Percentiles rank a stretch among this genome's conserved stretches.
Conservation (phyloP, 2,797 vertebrate genomes). For the Malacoctenus gilli region DNA sequence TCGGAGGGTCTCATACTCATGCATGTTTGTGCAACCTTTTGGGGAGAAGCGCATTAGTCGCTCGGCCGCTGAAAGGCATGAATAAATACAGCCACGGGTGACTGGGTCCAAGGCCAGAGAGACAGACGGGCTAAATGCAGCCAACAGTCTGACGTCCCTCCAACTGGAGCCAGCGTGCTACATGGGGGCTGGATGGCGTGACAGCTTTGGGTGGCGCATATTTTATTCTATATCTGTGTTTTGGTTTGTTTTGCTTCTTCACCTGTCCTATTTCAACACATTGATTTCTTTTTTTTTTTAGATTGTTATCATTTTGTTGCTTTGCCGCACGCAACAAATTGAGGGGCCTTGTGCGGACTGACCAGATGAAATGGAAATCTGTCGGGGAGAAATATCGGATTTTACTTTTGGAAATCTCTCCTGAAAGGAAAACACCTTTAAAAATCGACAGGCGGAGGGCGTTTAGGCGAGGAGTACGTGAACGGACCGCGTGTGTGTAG, state of each 20-base stretch:
- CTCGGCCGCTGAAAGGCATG: constrained; percentile 52
- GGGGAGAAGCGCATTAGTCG: constrained; percentile 51
- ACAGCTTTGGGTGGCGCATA: constrained; percentile 11
- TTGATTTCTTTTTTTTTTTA: constrained; percentile 1
- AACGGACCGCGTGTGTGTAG: constrained; percentile 14
- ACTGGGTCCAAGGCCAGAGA: constrained; percentile 47
- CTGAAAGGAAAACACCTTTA: constrained; percentile 28
- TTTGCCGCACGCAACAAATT: too few species aligned
- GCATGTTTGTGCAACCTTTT: constrained; percentile 46
- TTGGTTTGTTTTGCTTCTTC: constrained; percentile 48
- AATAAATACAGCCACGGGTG: constrained; percentile 63
- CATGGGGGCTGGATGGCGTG: neutral
- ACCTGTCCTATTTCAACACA: constrained; percentile 29
- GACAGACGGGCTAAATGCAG: constrained; percentile 58
- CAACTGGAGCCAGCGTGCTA: constrained; percentile 29
- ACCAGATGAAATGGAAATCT: too few species aligned
- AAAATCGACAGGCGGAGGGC: constrained; percentile 37
- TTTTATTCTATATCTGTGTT: constrained; percentile 39
- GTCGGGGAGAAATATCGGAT: too few species aligned
- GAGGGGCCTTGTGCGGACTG: too few species aligned
- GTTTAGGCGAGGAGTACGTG: constrained; percentile 34
- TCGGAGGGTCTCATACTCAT: constrained; percentile 34
- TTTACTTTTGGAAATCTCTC: too few species aligned
- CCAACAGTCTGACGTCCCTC: constrained; percentile 61
- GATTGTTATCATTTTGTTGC: too few species aligned